Percentiles rank a stretch among this genome's conserved stretches.
These are phyloP conservation scores for Apteryx owenii DNA, from an alignment of 2,113 vertebrate genomes.

Conservation along the genomic window DNA sequence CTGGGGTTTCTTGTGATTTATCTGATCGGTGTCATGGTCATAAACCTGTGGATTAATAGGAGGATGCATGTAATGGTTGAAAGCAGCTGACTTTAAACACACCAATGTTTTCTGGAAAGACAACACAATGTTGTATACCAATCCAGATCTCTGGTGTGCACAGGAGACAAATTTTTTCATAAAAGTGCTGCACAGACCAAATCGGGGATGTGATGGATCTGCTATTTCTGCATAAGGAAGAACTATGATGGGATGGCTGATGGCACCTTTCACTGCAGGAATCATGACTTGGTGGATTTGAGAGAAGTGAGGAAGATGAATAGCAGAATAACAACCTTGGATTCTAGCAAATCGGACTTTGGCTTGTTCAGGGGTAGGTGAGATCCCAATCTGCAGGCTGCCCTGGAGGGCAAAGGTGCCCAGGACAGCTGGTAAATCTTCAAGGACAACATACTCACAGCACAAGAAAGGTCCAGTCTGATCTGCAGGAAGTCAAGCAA, in stretches of 20 bases:
- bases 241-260: background rate
- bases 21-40: too few species aligned
- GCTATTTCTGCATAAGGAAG: background rate
- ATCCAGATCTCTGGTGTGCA: too few species aligned
- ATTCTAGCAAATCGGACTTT: background rate
- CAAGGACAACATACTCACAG: background rate
- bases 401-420: background rate
- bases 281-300: background rate
- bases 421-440: background rate
- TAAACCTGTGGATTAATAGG: too few species aligned
- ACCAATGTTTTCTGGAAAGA: too few species aligned
- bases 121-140: too few species aligned
- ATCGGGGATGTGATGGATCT: background rate
- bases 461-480: background rate
- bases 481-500: background rate
- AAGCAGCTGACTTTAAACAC: too few species aligned
- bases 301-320: background rate
- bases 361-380: background rate
- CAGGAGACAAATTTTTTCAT: background rate
- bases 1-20: too few species aligned
- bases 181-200: background rate
- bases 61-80: too few species aligned
- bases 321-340: background rate
- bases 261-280: background rate
- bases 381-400: background rate